These are phyloP conservation scores for Eugnorisma glareosa DNA, from an alignment of 2,888 invertebrate genomes.

Conservation along the genomic window DNA sequence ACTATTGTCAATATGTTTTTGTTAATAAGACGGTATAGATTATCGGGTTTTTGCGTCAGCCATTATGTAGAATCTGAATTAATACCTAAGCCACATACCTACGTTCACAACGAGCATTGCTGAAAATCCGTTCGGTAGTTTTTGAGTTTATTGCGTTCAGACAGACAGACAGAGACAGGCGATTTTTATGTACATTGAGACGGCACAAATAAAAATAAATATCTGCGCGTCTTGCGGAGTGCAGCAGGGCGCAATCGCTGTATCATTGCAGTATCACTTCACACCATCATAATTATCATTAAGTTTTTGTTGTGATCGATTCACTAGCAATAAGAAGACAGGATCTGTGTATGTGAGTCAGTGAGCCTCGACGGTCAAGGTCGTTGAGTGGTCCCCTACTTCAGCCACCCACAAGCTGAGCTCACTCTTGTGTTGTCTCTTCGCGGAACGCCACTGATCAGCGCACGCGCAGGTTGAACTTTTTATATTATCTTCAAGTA, in stretches of 20 bases:
- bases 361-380: slow-evolving; percentile 85
- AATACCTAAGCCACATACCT: too few relatives aligned
- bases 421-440: slow-evolving; percentile 63
- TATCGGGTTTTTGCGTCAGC: too few relatives aligned
- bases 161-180: too few relatives aligned
- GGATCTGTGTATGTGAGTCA: slow-evolving; percentile 80
- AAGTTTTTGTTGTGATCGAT: slow-evolving; percentile 61
- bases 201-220: slow-evolving; percentile 18
- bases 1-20: not conserved
- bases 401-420: slow-evolving; percentile 65
- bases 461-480: slow-evolving; percentile 42
- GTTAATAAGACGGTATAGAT: not conserved
- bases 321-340: slow-evolving; percentile 56
- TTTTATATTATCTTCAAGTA: slow-evolving; percentile 38
- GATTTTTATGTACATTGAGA: too few relatives aligned
- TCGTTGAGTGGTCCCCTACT: slow-evolving; percentile 76
- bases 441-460: slow-evolving; percentile 59
- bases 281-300: slow-evolving; percentile 48
- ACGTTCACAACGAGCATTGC: too few relatives aligned
- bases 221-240: not conserved
- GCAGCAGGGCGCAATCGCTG: slow-evolving; percentile 36
- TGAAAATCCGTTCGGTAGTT: too few relatives aligned
- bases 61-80: too few relatives aligned
- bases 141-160: too few relatives aligned
- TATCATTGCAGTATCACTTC: slow-evolving; percentile 42